These are phyloP conservation scores for Mylabris sibirica DNA, from an alignment of 2,888 invertebrate genomes.

Conservation along the genomic window DNA sequence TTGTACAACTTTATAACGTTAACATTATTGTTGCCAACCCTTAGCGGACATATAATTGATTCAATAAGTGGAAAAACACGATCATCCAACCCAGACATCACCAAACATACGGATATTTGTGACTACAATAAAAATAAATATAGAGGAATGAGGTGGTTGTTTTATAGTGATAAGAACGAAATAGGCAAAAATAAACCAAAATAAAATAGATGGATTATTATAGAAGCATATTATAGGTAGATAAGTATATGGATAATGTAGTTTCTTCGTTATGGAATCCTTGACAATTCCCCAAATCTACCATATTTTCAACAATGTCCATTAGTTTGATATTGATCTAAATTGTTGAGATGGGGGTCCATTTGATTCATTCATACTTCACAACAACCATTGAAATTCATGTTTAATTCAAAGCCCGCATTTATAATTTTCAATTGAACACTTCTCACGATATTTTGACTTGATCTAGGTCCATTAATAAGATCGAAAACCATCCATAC, in stretches of 20 bases:
- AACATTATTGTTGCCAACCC: conserved; percentile 58
- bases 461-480: conserved; percentile 36
- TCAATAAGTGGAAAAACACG: conserved; percentile 62
- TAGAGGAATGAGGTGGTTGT: conserved; percentile 25
- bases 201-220: too few species aligned
- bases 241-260: too few species aligned
- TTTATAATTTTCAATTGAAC: conserved; percentile 20
- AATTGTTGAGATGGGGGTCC: conserved; percentile 39
- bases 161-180: not conserved
- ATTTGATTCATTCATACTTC: conserved; percentile 44
- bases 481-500: too few species aligned
- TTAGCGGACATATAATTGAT: conserved; percentile 61
- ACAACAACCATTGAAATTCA: conserved; percentile 21
- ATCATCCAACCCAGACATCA: conserved; percentile 53
- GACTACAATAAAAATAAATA: conserved; percentile 55
- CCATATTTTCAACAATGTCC: not conserved
- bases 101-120: conserved; percentile 55
- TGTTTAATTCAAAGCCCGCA: conserved; percentile 44
- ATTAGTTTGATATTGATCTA: conserved; percentile 25
- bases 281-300: not conserved
- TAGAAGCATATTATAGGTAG: not conserved
- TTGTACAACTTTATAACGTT: conserved; percentile 41
- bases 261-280: not conserved
- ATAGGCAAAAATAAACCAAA: not conserved
- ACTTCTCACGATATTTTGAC: conserved; percentile 45